These are phyloP conservation scores for Brotula barbata DNA, from an alignment of 2,797 vertebrate species.

Conservation along the genomic window DNA sequence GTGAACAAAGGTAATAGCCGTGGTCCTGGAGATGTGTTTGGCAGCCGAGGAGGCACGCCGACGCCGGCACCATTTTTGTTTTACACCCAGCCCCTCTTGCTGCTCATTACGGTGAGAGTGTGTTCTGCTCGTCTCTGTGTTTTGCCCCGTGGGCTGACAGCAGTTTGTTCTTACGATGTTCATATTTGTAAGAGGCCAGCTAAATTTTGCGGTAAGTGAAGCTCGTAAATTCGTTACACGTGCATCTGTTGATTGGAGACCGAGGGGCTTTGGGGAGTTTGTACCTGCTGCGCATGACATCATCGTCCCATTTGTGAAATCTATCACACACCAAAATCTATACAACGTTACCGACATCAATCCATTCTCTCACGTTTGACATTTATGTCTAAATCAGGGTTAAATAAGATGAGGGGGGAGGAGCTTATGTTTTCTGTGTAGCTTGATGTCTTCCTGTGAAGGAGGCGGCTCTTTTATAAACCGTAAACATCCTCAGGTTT, in stretches of 20 bases:
- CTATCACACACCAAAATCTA: too few relatives aligned
- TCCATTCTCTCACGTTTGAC: too few relatives aligned
- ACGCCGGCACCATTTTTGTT: conserved; percentile 23
- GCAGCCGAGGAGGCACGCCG: conserved; percentile 51
- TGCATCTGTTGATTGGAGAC: conserved; percentile 27
- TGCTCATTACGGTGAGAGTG: conserved; percentile 58
- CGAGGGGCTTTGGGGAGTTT: conserved; percentile 3
- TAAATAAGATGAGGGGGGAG: too few relatives aligned
- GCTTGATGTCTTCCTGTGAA: too few relatives aligned
- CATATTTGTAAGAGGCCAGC: conserved; percentile 50
- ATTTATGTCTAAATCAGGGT: too few relatives aligned
- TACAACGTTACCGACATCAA: too few relatives aligned
- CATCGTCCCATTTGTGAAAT: conserved; percentile 34
- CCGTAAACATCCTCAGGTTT: too few relatives aligned
- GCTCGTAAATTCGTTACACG: conserved; percentile 32
- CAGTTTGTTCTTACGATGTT: conserved; percentile 63
- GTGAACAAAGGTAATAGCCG: conserved; percentile 70
- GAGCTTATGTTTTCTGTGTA: too few relatives aligned
- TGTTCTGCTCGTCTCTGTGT: conserved; percentile 50
- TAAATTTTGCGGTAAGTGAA: conserved; percentile 50
- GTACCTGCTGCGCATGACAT: conserved; percentile 8
- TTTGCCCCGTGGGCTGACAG: conserved; percentile 63
- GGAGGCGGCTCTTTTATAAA: too few relatives aligned
- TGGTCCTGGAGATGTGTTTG: conserved; percentile 67
- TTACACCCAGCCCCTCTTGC: conserved; percentile 19